phyloP scores from a whole-genome alignment of 2,113 vertebrate species.

The Caranx melampygus region DNA sequence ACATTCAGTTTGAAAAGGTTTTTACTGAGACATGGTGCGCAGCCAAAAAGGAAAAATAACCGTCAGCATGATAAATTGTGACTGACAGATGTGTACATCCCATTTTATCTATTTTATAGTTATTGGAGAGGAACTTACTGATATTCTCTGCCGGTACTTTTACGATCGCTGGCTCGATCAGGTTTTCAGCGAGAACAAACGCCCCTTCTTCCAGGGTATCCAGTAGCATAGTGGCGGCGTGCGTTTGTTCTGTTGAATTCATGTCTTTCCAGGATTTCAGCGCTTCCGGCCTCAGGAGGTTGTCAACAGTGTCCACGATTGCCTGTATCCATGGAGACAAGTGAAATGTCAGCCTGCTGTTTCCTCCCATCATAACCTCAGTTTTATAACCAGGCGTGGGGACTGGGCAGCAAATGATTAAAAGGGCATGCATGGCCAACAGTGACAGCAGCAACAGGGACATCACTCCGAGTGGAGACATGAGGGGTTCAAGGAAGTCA shows the following conservation, averaged over 20 bases:
- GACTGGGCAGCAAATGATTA: constrained; percentile 63
- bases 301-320: constrained; percentile 99
- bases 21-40: constrained; percentile 15
- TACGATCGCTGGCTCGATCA: constrained; percentile 96
- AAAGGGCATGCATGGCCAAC: constrained; percentile 67
- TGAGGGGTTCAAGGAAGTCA: constrained; percentile 29
- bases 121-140: constrained; percentile 84
- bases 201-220: constrained; percentile 98
- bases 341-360: constrained; percentile 73
- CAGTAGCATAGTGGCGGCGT: constrained; percentile 96
- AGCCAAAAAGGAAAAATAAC: constrained; percentile 20
- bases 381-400: constrained; percentile 61
- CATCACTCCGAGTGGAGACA: constrained; percentile 36
- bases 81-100: constrained; percentile 28
- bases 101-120: constrained; percentile 31
- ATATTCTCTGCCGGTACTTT: constrained; percentile 98
- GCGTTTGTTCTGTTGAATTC: constrained; percentile 97
- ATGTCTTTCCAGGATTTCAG: constrained; percentile 98
- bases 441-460: constrained; percentile 57
- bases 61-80: constrained; percentile 8
- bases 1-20: constrained; percentile 40
- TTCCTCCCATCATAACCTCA: constrained; percentile 52
- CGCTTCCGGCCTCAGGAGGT: constrained; percentile 95
- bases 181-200: constrained; percentile 97
- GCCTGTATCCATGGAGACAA: constrained; percentile 90